These are phyloP conservation scores for Netelia fuscicornis DNA, from an alignment of 2,888 invertebrate species.

Conservation along the genomic window DNA sequence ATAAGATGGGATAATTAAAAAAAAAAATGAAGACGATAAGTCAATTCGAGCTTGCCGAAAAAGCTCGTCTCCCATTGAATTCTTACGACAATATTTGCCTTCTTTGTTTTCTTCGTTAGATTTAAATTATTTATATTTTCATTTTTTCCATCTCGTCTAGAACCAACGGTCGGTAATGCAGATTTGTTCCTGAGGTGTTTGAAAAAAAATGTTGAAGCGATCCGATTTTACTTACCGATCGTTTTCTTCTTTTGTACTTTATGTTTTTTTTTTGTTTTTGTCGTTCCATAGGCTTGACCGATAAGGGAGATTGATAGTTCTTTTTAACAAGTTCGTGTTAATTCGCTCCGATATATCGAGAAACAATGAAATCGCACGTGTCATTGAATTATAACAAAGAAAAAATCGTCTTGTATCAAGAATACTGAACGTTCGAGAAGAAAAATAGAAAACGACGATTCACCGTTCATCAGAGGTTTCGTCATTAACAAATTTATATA, in stretches of 20 bases:
- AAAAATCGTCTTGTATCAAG: constrained; percentile 37
- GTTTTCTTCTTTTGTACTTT: too few relatives aligned
- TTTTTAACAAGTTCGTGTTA: neutral
- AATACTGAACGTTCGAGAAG: constrained; percentile 25
- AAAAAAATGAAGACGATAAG: constrained; percentile 39
- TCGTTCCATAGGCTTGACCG: neutral
- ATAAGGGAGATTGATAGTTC: neutral
- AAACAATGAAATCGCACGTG: constrained; percentile 18
- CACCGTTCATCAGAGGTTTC: too few relatives aligned
- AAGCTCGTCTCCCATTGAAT: neutral
- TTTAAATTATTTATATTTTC: too few relatives aligned
- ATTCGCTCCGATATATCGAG: constrained; percentile 8
- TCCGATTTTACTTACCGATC: too few relatives aligned
- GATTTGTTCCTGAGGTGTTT: too few relatives aligned
- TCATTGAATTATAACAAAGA: neutral
- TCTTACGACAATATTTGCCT: too few relatives aligned
- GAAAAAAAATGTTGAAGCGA: too few relatives aligned
- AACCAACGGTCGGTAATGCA: too few relatives aligned
- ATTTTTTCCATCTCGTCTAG: too few relatives aligned
- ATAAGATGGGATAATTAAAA: constrained; percentile 7
- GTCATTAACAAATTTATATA: neutral
- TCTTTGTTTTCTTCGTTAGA: too few relatives aligned
- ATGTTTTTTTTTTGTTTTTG: neutral
- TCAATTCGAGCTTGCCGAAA: constrained; percentile 32
- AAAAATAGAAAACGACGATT: constrained; percentile 60